phyloP scores from a whole-genome alignment of 2,888 invertebrate genomes.

The Eupeodes luniger region DNA sequence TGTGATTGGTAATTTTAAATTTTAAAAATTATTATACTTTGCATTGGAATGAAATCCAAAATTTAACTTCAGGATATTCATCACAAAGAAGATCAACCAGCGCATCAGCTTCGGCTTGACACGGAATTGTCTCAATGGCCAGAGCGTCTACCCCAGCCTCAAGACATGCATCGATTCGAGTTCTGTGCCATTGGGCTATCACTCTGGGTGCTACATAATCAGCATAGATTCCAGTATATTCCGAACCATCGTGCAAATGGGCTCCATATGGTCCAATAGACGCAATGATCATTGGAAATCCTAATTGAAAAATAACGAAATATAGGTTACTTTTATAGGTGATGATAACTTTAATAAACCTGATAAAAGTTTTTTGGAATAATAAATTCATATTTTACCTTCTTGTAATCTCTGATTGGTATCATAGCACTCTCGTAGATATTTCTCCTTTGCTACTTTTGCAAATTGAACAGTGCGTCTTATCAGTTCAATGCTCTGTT shows the following conservation, averaged over 20 bases:
- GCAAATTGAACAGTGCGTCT: slow-evolving; percentile 90
- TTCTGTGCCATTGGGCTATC: slow-evolving; percentile 93
- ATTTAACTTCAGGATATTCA: slow-evolving; percentile 91
- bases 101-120: slow-evolving; percentile 92
- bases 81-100: slow-evolving; percentile 90
- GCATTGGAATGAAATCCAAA: slow-evolving; percentile 95
- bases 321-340: no score
- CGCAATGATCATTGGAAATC: slow-evolving; percentile 90
- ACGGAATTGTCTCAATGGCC: slow-evolving; percentile 97
- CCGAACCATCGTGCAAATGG: slow-evolving; percentile 94
- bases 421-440: slow-evolving; percentile 85
- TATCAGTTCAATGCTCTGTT: slow-evolving; percentile 90
- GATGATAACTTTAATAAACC: no score
- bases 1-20: neutral
- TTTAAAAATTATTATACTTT: slow-evolving; percentile 85
- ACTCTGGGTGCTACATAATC: slow-evolving; percentile 87
- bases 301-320: slow-evolving; percentile 69
- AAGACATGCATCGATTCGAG: slow-evolving; percentile 91
- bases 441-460: slow-evolving; percentile 88
- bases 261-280: slow-evolving; percentile 98
- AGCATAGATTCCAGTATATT: slow-evolving; percentile 94
- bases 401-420: slow-evolving; percentile 77
- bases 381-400: slow-evolving; percentile 50
- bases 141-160: slow-evolving; percentile 93
- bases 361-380: no score